Percentiles rank a stretch among this genome's conserved stretches.
Evolutionary conservation across 2,797 vertebrate genomes (phyloP).

Genomic region (Menidia menidia): DNA sequence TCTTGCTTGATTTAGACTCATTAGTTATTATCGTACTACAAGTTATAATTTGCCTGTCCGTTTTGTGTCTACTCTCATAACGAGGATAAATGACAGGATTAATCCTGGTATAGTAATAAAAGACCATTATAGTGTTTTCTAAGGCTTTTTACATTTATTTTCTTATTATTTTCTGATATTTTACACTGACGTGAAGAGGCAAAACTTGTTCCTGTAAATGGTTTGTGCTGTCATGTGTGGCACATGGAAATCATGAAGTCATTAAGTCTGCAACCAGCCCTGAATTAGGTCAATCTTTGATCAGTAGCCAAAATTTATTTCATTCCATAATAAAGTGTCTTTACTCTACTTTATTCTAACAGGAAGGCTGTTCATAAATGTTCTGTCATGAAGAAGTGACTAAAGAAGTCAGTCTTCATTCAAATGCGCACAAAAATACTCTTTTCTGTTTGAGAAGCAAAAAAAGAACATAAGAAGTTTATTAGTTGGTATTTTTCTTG

Average conservation of each 20-base stretch:
- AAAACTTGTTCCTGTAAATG: background rate
- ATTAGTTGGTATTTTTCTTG: too few species aligned
- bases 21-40: too few species aligned
- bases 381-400: background rate
- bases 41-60: too few species aligned
- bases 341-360: background rate
- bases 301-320: background rate
- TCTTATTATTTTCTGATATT: too few species aligned
- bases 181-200: background rate
- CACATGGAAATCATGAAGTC: background rate
- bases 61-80: too few species aligned
- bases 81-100: background rate
- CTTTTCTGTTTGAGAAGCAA: too few species aligned
- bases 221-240: background rate
- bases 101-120: background rate
- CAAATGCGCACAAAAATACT: too few species aligned
- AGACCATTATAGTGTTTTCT: too few species aligned
- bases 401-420: slow-evolving; percentile 13
- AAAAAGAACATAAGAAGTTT: too few species aligned
- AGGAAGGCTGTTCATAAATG: background rate
- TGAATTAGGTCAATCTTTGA: background rate
- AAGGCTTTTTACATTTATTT: too few species aligned
- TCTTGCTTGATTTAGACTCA: too few species aligned
- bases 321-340: background rate
- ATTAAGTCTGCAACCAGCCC: background rate